Percentiles rank a stretch among this genome's conserved stretches.
phyloP scores from a whole-genome alignment of 2,113 vertebrate species.

The Phylloscopus trochilus region DNA sequence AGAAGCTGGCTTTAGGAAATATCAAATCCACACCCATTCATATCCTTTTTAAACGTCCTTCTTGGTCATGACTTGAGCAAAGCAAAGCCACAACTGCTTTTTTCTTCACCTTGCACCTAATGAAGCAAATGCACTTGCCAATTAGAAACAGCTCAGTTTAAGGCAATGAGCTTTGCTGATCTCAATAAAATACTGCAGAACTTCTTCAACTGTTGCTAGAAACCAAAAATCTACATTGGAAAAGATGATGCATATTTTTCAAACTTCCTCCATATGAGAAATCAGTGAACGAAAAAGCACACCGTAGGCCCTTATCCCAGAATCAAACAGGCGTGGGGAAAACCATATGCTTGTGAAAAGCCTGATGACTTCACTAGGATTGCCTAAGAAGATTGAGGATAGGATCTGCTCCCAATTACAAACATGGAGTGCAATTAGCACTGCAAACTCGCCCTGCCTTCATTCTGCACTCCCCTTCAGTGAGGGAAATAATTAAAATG shows the following conservation, averaged over 20 bases:
- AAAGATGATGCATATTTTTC: background rate
- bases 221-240: background rate
- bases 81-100: background rate
- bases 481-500: background rate
- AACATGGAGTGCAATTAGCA: background rate
- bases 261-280: background rate
- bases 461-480: background rate
- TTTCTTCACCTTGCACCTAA: background rate
- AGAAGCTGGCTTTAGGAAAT: conserved; percentile 22
- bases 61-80: background rate
- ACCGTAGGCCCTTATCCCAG: background rate
- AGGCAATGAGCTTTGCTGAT: background rate
- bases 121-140: background rate
- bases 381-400: conserved; percentile 3
- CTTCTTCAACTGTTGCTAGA: background rate
- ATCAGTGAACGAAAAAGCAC: background rate
- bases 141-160: background rate
- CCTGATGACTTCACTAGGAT: conserved; percentile 26
- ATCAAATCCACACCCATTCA: conserved; percentile 15
- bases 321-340: conserved; percentile 6
- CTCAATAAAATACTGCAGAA: background rate
- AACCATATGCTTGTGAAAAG: conserved; percentile 29
- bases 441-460: background rate
- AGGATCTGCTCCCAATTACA: conserved; percentile 14
- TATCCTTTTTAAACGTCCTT: background rate